phyloP scores from a whole-genome alignment of 2,888 invertebrate genomes.

The Andrena fulva region DNA sequence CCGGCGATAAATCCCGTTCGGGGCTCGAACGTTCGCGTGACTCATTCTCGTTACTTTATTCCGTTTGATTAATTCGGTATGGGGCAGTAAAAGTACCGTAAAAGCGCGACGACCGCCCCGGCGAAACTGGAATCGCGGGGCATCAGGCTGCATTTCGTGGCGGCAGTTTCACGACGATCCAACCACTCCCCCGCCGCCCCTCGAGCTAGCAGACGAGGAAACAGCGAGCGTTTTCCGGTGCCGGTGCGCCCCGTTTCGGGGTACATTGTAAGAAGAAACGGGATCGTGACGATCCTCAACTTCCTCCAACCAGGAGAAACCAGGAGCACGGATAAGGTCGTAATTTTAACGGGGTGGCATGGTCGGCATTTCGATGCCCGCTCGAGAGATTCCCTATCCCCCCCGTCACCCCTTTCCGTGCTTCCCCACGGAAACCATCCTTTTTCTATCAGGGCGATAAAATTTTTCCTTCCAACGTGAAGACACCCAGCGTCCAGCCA shows the following conservation, averaged over 20 bases:
- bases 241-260: slow-evolving; percentile 41
- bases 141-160: slow-evolving; percentile 44
- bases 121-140: slow-evolving; percentile 25
- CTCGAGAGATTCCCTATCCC: slow-evolving; percentile 19
- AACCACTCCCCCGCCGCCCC: not conserved
- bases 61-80: slow-evolving; percentile 77
- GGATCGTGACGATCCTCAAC: slow-evolving; percentile 38
- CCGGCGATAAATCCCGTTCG: slow-evolving; percentile 70
- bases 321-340: slow-evolving; percentile 70
- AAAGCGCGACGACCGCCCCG: slow-evolving; percentile 63
- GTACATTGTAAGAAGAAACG: slow-evolving; percentile 54
- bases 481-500: slow-evolving; percentile 51
- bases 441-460: slow-evolving; percentile 64
- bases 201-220: not conserved
- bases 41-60: slow-evolving; percentile 76
- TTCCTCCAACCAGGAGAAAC: slow-evolving; percentile 32
- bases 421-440: not conserved
- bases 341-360: slow-evolving; percentile 74
- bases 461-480: slow-evolving; percentile 56
- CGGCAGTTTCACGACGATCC: slow-evolving; percentile 32
- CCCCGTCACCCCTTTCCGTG: not conserved
- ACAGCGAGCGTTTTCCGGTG: slow-evolving; percentile 41
- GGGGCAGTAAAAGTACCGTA: slow-evolving; percentile 75
- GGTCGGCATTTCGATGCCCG: slow-evolving; percentile 70
- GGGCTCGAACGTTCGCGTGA: slow-evolving; percentile 44